A percentile compares a stretch with the other conserved stretches of the same genome.
phyloP scores from a whole-genome alignment of 2,888 invertebrate genomes.

The Eretmocerus hayati region DNA sequence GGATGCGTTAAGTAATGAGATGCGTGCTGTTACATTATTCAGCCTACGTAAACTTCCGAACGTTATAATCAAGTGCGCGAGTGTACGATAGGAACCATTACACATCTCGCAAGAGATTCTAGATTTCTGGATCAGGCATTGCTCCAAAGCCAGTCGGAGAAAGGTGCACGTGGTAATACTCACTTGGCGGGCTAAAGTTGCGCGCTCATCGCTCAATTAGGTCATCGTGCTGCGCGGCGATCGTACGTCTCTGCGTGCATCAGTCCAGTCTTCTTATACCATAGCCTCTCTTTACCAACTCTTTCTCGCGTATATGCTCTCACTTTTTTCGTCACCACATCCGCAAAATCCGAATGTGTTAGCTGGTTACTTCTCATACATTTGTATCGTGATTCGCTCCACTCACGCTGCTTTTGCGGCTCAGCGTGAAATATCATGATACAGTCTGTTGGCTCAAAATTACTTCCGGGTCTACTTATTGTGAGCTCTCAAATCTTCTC shows the following conservation, averaged over 20 bases:
- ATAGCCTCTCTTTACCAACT: not conserved
- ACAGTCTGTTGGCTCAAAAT: not conserved
- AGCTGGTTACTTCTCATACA: too few species aligned
- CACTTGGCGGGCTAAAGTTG: too few species aligned
- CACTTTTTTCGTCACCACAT: conserved; percentile 10
- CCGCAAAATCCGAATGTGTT: too few species aligned
- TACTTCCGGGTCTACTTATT: conserved; percentile 5
- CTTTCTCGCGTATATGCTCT: conserved; percentile 4
- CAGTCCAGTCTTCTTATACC: too few species aligned
- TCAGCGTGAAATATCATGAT: not conserved
- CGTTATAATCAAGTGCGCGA: too few species aligned
- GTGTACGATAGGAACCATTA: too few species aligned
- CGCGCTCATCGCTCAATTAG: conserved; percentile 31
- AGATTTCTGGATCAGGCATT: conserved; percentile 28
- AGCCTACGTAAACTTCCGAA: too few species aligned
- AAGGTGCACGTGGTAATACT: conserved; percentile 30
- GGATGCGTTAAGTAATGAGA: too few species aligned
- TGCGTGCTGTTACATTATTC: too few species aligned
- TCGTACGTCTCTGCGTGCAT: conserved; percentile 4
- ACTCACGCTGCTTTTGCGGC: not conserved
- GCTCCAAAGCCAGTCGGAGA: conserved; percentile 30
- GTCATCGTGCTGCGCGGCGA: conserved; percentile 32
- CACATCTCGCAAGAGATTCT: conserved; percentile 17
- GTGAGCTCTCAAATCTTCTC: too few species aligned
- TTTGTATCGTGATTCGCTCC: not conserved